Percentiles rank a stretch among this genome's conserved stretches.
phyloP scores from a whole-genome alignment of 2,888 invertebrate species.

The Sympetrum striolatum region DNA sequence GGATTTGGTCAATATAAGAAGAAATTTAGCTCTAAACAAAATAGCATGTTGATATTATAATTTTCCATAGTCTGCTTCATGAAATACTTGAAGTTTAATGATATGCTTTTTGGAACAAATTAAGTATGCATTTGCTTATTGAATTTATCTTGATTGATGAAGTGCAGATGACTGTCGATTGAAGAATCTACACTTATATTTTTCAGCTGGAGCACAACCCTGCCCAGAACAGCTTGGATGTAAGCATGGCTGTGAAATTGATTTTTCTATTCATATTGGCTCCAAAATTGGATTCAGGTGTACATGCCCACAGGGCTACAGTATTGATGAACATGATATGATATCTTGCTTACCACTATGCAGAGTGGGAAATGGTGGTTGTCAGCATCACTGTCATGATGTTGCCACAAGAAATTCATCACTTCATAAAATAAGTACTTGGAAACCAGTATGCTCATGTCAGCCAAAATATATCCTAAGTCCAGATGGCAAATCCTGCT shows the following conservation, averaged over 20 bases:
- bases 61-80: neutral
- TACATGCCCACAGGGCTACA: constrained; percentile 18
- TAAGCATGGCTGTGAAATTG: no score
- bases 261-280: neutral
- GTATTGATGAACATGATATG: neutral
- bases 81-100: neutral
- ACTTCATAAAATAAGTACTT: neutral
- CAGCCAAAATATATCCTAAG: no score
- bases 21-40: neutral
- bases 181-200: no score
- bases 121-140: no score
- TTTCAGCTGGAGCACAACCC: no score
- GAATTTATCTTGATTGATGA: no score
- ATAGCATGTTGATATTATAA: neutral
- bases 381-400: constrained; percentile 57
- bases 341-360: no score
- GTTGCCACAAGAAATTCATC: constrained; percentile 49
- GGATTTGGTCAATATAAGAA: no score
- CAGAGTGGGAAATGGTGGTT: constrained; percentile 58
- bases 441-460: constrained; percentile 55
- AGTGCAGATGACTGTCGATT: no score
- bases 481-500: no score
- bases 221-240: no score
- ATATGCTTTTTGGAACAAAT: no score
- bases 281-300: neutral